Conservation (phyloP, 1,140 invertebrate species). For the Polyergus mexicanus region DNA sequence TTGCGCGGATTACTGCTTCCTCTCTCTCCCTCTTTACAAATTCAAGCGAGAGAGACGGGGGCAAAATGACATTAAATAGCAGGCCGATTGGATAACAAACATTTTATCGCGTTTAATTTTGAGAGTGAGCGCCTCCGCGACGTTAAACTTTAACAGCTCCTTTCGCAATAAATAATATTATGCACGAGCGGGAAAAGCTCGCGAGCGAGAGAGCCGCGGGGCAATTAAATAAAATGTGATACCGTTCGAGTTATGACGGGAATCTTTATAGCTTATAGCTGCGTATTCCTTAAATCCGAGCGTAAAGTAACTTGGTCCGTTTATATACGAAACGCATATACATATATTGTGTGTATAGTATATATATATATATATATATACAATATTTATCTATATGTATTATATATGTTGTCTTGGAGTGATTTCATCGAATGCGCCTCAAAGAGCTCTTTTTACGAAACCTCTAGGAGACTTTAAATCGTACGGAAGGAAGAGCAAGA, state of each 20-base stretch:
- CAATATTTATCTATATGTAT: too few relatives aligned
- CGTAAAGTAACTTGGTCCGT: slow-evolving; percentile 77
- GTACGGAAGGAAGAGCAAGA: background rate
- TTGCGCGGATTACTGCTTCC: slow-evolving; percentile 43
- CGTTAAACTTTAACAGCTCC: slow-evolving; percentile 85
- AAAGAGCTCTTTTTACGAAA: background rate
- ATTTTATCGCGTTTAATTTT: slow-evolving; percentile 87
- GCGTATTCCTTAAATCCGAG: slow-evolving; percentile 85
- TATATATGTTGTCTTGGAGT: slow-evolving; percentile 28
- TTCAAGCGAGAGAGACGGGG: slow-evolving; percentile 12
- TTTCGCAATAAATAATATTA: slow-evolving; percentile 87
- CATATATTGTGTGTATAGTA: background rate
- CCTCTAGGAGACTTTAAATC: background rate
- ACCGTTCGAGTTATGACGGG: slow-evolving; percentile 86
- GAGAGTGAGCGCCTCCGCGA: slow-evolving; percentile 78
- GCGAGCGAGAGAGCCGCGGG: slow-evolving; percentile 74
- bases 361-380: background rate
- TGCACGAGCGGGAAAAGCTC: slow-evolving; percentile 78
- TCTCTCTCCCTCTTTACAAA: slow-evolving; percentile 31
- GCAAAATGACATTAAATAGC: slow-evolving; percentile 57
- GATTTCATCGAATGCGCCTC: background rate
- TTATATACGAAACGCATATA: slow-evolving; percentile 38
- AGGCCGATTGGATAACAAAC: slow-evolving; percentile 86
- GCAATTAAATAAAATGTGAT: slow-evolving; percentile 87
- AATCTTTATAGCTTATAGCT: slow-evolving; percentile 86